Conservation (phyloP, 1,140 invertebrate genomes). For the Melitaea cinxia region DNA sequence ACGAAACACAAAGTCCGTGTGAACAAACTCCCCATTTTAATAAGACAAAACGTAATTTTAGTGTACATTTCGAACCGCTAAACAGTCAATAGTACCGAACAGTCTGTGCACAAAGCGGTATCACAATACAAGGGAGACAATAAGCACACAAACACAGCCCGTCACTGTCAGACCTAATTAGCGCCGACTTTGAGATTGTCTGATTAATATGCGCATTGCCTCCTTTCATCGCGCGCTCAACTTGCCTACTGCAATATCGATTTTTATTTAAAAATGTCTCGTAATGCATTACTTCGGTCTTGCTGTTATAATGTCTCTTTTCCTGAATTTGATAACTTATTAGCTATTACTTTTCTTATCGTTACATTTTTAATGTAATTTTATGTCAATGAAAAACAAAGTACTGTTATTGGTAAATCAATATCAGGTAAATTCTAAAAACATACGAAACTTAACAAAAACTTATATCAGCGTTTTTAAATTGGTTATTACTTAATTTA, state of each 20-base stretch:
- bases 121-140: slow-evolving; percentile 32
- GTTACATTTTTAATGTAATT: background rate
- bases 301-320: background rate
- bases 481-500: too few relatives aligned
- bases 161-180: slow-evolving; percentile 33
- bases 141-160: slow-evolving; percentile 29
- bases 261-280: slow-evolving; percentile 40
- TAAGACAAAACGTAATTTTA: slow-evolving; percentile 28
- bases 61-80: slow-evolving; percentile 22
- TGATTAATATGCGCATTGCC: slow-evolving; percentile 76
- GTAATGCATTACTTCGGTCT: background rate
- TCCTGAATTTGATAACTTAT: background rate
- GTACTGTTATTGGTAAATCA: too few relatives aligned
- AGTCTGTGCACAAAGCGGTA: slow-evolving; percentile 21
- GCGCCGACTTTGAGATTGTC: slow-evolving; percentile 68
- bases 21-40: slow-evolving; percentile 10
- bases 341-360: background rate
- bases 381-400: too few relatives aligned
- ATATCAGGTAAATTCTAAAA: too few relatives aligned
- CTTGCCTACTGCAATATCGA: slow-evolving; percentile 46
- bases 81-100: slow-evolving; percentile 29
- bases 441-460: too few relatives aligned
- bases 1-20: too few relatives aligned
- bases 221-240: slow-evolving; percentile 51
- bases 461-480: too few relatives aligned